A percentile compares a stretch with the other conserved stretches of the same genome.
phyloP scores from a whole-genome alignment of 1,140 invertebrate species.

The Drosophila pseudoananassae region DNA sequence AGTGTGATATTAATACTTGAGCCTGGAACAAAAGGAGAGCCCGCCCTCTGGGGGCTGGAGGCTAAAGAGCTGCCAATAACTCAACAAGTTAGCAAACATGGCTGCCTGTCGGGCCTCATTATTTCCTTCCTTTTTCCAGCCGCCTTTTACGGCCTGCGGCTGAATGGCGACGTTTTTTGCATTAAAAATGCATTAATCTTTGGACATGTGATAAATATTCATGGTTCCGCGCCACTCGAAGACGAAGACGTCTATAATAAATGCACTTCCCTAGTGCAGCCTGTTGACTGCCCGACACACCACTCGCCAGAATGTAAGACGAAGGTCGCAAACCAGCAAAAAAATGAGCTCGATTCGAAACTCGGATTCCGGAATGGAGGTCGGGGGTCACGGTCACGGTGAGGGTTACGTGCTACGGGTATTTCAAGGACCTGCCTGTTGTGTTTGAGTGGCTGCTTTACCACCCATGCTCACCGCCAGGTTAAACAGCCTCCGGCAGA shows the following conservation, averaged over 20 bases:
- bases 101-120: slow-evolving; percentile 9
- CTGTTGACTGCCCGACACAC: slow-evolving; percentile 46
- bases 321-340: slow-evolving; percentile 21
- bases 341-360: neutral
- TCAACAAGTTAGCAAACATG: slow-evolving; percentile 76
- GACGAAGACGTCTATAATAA: slow-evolving; percentile 33
- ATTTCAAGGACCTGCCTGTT: slow-evolving; percentile 62
- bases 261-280: slow-evolving; percentile 61
- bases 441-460: slow-evolving; percentile 63
- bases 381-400: slow-evolving; percentile 43
- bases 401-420: slow-evolving; percentile 10
- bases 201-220: slow-evolving; percentile 76
- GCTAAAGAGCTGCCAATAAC: slow-evolving; percentile 64
- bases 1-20: slow-evolving; percentile 74
- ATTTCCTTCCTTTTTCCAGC: neutral
- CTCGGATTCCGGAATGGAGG: slow-evolving; percentile 17
- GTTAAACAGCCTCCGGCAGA: slow-evolving; percentile 52
- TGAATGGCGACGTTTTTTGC: slow-evolving; percentile 47
- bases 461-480: slow-evolving; percentile 18
- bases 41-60: slow-evolving; percentile 25
- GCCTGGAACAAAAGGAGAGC: slow-evolving; percentile 37
- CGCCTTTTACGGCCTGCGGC: slow-evolving; percentile 33
- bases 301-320: slow-evolving; percentile 31
- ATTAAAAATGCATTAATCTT: slow-evolving; percentile 78
- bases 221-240: slow-evolving; percentile 27